These are phyloP conservation scores for Drosophila algonquin DNA, from an alignment of 2,888 invertebrate genomes.

Conservation along the genomic window DNA sequence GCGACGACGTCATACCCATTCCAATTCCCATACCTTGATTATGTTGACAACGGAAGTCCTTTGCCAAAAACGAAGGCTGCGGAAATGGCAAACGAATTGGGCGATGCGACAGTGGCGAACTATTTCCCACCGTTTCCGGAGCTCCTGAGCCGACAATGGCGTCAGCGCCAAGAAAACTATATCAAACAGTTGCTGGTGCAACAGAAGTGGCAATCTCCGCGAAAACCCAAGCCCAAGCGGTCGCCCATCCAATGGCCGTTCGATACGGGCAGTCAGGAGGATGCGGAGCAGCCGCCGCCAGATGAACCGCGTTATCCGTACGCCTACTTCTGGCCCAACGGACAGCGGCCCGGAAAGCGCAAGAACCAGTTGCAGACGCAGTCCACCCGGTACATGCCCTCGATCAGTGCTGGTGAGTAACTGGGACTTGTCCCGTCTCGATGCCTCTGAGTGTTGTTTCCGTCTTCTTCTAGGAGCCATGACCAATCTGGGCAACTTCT, in stretches of 20 bases:
- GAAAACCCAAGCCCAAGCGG: slow-evolving; percentile 42
- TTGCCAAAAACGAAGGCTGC: slow-evolving; percentile 54
- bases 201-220: slow-evolving; percentile 71
- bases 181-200: slow-evolving; percentile 48
- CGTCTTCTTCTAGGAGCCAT: slow-evolving; percentile 78
- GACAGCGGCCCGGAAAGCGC: slow-evolving; percentile 59
- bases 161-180: slow-evolving; percentile 33
- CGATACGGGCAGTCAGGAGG: background rate
- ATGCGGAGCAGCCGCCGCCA: background rate
- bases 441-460: slow-evolving; percentile 13
- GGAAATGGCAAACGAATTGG: slow-evolving; percentile 58
- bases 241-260: slow-evolving; percentile 34
- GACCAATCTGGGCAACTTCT: slow-evolving; percentile 82
- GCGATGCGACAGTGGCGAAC: slow-evolving; percentile 5
- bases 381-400: slow-evolving; percentile 70
- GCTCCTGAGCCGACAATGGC: slow-evolving; percentile 29
- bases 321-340: slow-evolving; percentile 14
- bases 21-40: slow-evolving; percentile 35
- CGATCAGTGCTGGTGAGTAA: slow-evolving; percentile 83
- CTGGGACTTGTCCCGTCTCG: background rate
- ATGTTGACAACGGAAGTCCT: slow-evolving; percentile 57
- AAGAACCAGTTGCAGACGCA: slow-evolving; percentile 30
- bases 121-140: slow-evolving; percentile 57
- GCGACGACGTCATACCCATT: slow-evolving; percentile 20
- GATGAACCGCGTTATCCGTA: slow-evolving; percentile 37